Percentiles rank a stretch among this genome's conserved stretches.
phyloP scores from a whole-genome alignment of 1,140 invertebrate genomes.

The Pogonomyrmex californicus region DNA sequence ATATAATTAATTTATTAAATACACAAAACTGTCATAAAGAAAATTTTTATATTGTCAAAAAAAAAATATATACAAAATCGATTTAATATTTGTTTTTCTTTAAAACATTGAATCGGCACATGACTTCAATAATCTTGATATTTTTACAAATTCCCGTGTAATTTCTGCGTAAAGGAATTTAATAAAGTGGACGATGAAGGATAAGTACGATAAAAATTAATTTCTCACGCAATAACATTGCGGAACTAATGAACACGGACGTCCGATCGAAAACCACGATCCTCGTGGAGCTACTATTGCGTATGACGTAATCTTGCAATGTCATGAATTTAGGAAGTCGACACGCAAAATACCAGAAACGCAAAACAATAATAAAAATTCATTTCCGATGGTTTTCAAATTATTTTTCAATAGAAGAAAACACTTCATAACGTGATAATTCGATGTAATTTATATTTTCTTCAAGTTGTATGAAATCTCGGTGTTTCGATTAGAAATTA shows the following conservation, averaged over 20 bases:
- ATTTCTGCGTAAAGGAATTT: not conserved
- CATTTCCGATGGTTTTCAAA: not conserved
- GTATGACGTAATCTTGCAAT: not conserved
- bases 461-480: not conserved
- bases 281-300: not conserved
- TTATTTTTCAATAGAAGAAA: not conserved
- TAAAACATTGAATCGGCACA: not conserved
- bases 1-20: not conserved
- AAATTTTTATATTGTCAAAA: not conserved
- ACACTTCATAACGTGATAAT: not conserved
- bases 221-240: slow-evolving; percentile 1
- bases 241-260: not conserved
- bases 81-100: not conserved
- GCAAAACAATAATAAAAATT: not conserved
- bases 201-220: slow-evolving; percentile 35
- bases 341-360: not conserved
- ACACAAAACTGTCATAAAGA: not conserved
- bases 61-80: not conserved
- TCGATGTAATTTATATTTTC: not conserved
- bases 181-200: not conserved
- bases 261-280: not conserved
- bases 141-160: not conserved
- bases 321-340: not conserved
- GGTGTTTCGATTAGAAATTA: not conserved
- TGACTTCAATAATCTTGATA: not conserved